Evolutionary conservation across 2,797 vertebrate species (phyloP).

Genomic region (Champsocephalus gunnari): DNA sequence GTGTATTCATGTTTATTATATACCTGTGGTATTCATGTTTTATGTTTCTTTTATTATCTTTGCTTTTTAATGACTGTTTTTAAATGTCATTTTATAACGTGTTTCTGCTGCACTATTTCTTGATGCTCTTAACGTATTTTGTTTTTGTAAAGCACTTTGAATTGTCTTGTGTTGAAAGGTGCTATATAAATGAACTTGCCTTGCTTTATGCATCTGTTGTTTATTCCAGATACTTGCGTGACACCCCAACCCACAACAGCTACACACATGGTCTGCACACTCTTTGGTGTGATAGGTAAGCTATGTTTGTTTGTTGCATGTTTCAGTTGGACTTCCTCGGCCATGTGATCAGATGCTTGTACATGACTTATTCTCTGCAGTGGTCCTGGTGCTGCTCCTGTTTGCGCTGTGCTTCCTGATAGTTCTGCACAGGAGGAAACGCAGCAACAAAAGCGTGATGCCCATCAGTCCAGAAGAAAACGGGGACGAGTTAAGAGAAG

Average conservation of each 20-base stretch:
- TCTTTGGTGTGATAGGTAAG: constrained; percentile 68
- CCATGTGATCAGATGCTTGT: not conserved
- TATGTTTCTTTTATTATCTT: too few relatives aligned
- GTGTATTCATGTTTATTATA: too few relatives aligned
- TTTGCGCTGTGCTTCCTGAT: constrained; percentile 61
- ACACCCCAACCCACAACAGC: not conserved
- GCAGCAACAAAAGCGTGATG: constrained; percentile 62
- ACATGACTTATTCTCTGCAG: constrained; percentile 57
- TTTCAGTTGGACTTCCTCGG: not conserved
- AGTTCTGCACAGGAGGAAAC: constrained; percentile 69
- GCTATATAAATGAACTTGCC: too few relatives aligned
- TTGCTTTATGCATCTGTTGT: not conserved
- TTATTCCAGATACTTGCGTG: constrained; percentile 2
- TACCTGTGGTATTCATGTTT: too few relatives aligned
- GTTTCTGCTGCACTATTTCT: too few relatives aligned
- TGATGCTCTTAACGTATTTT: too few relatives aligned
- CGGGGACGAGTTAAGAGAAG: not conserved
- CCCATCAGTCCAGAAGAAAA: constrained; percentile 33
- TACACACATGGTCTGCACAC: not conserved
- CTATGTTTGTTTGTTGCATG: not conserved
- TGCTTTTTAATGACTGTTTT: too few relatives aligned
- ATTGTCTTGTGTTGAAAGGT: too few relatives aligned
- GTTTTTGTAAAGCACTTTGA: too few relatives aligned
- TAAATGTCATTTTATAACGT: too few relatives aligned
- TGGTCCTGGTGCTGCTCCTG: constrained; percentile 70